phyloP scores from a whole-genome alignment of 2,888 invertebrate species.

The Callinectes sapidus region DNA sequence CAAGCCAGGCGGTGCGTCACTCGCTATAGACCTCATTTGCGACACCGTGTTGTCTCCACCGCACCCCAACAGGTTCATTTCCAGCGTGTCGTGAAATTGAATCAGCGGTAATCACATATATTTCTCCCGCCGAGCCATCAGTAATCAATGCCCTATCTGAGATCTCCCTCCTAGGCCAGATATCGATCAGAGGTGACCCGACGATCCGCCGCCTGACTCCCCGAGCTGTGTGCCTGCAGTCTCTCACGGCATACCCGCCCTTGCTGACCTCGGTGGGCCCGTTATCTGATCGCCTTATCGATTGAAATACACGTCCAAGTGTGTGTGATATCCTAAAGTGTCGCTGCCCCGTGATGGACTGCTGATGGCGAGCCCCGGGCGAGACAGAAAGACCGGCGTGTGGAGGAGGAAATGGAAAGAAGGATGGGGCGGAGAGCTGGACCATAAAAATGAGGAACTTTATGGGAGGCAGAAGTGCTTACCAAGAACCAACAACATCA shows the following conservation, averaged over 20 bases:
- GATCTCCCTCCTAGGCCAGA: constrained; percentile 22
- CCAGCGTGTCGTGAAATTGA: constrained; percentile 9
- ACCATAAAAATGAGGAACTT: not conserved
- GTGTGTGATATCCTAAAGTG: constrained; percentile 12
- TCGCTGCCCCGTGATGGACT: constrained; percentile 12
- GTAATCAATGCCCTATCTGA: constrained; percentile 17
- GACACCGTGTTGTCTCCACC: not conserved
- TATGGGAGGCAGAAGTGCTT: not conserved
- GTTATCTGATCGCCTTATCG: constrained; percentile 21
- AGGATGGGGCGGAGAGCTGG: not conserved
- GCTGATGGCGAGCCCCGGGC: not conserved
- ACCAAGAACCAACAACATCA: not conserved
- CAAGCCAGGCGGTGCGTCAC: constrained; percentile 28
- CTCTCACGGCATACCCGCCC: not conserved
- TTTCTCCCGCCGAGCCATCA: constrained; percentile 20
- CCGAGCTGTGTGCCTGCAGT: constrained; percentile 15
- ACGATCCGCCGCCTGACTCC: not conserved
- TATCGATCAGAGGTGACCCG: constrained; percentile 8
- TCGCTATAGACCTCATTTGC: not conserved
- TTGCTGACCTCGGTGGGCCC: not conserved
- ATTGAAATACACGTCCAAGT: not conserved
- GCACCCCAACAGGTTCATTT: constrained; percentile 14
- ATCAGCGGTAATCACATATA: constrained; percentile 24
- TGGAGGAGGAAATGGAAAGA: too few species aligned
- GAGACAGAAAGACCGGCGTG: not conserved